Conservation (phyloP, 1,140 invertebrate species). For the Epicauta chinensis region DNA sequence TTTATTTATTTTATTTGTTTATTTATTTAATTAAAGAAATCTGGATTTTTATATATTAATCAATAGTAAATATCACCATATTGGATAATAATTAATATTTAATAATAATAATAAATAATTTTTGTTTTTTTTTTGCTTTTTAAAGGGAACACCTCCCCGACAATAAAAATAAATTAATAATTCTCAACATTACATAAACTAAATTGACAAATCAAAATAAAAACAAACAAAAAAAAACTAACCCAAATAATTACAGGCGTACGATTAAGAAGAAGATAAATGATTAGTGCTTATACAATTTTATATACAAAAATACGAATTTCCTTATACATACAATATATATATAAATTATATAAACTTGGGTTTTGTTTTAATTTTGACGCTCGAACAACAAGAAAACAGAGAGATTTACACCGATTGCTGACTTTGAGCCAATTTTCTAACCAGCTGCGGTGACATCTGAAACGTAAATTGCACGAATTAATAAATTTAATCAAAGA, state of each 20-base stretch:
- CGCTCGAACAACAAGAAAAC: not conserved
- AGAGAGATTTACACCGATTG: conserved; percentile 15
- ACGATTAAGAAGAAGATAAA: no score
- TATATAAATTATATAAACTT: not conserved
- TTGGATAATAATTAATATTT: no score
- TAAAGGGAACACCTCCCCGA: no score
- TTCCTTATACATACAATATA: not conserved
- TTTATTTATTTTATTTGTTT: no score
- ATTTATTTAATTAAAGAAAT: conserved; percentile 4
- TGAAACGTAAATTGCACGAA: conserved; percentile 18
- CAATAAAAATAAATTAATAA: no score
- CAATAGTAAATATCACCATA: conserved; percentile 15
- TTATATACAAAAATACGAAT: conserved; percentile 4
- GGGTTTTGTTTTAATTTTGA: no score
- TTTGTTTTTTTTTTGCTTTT: no score
- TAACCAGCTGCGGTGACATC: conserved; percentile 26
- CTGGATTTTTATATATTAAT: conserved; percentile 6
- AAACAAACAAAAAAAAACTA: conserved; percentile 10
- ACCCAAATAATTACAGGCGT: not conserved
- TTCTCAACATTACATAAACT: no score
- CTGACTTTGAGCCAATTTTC: conserved; percentile 21
- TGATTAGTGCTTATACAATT: not conserved
- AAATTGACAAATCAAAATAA: no score
- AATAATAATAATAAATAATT: no score
- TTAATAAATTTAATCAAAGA: conserved; percentile 2